Percentiles rank a stretch among this genome's conserved stretches.
Conservation (phyloP, 2,797 vertebrate species). For the Odontamblyopus rebecca region DNA sequence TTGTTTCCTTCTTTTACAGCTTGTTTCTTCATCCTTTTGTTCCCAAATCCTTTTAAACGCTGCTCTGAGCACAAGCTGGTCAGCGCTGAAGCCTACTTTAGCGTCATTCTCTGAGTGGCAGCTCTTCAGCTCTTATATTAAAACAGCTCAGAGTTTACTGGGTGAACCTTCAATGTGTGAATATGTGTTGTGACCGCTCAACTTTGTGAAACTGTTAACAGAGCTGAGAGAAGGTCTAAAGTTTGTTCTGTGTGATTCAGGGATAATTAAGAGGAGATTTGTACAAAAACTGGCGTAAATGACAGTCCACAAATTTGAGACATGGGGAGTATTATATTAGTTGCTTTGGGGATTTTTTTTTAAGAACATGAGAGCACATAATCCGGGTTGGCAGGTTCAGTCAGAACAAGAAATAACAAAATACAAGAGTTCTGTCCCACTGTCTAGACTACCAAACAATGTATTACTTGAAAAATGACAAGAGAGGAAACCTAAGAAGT, state of each 20-base stretch:
- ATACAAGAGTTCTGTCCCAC: not conserved
- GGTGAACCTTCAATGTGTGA: constrained; percentile 7
- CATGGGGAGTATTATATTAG: too few species aligned
- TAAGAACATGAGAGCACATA: too few species aligned
- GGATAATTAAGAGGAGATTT: too few species aligned
- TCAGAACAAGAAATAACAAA: not conserved
- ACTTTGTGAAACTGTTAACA: constrained; percentile 12
- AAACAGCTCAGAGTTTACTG: constrained; percentile 36
- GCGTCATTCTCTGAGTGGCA: constrained; percentile 52
- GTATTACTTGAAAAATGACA: not conserved
- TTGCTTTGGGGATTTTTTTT: too few species aligned
- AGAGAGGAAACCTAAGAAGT: not conserved
- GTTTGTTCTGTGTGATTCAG: too few species aligned
- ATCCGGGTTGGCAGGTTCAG: too few species aligned
- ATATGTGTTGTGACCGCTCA: constrained; percentile 28
- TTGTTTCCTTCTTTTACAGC: constrained; percentile 54
- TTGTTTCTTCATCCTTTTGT: constrained; percentile 63
- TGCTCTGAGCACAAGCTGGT: constrained; percentile 61
- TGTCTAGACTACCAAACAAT: too few species aligned
- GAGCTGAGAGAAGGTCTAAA: too few species aligned
- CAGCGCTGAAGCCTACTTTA: constrained; percentile 59
- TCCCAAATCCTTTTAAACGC: constrained; percentile 69
- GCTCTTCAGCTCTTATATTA: constrained; percentile 35
- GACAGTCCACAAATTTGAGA: not conserved
- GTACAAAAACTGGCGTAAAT: too few species aligned